Conservation (phyloP, 2,113 vertebrate species). For the Hippocampus zosterae region DNA sequence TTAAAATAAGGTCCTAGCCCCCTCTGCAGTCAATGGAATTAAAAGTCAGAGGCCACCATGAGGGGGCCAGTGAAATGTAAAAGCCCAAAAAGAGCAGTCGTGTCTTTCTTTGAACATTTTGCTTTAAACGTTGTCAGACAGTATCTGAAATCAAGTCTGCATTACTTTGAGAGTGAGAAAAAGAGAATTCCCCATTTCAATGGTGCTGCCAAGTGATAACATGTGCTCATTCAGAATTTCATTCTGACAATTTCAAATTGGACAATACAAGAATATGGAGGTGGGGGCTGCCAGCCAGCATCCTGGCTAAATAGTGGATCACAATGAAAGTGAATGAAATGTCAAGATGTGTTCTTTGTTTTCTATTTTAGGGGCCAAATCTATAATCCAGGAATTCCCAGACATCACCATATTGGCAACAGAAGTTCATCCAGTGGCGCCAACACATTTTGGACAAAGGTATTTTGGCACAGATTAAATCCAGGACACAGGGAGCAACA, state of each 20-base stretch:
- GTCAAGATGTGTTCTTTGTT: not conserved
- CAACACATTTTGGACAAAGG: slow-evolving; percentile 95
- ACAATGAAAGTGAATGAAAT: not conserved
- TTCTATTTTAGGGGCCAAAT: slow-evolving; percentile 82
- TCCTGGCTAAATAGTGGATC: not conserved
- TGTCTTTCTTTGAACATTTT: too few species aligned
- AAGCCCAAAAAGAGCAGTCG: too few species aligned
- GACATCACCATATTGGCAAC: slow-evolving; percentile 96
- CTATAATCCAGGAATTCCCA: slow-evolving; percentile 95
- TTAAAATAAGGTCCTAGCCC: not conserved
- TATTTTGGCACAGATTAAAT: slow-evolving; percentile 93
- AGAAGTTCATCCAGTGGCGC: slow-evolving; percentile 91
- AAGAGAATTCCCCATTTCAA: not conserved
- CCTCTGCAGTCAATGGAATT: not conserved
- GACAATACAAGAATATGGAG: not conserved
- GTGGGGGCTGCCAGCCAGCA: not conserved
- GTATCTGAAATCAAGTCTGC: too few species aligned
- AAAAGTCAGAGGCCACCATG: not conserved
- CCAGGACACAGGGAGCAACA: slow-evolving; percentile 38
- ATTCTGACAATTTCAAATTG: not conserved
- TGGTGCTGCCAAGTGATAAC: not conserved
- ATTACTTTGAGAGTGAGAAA: not conserved
- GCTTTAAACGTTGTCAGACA: too few species aligned
- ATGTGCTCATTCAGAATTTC: not conserved
- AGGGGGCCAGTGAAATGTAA: not conserved